Evolutionary conservation across 2,888 invertebrate genomes (phyloP), one percentile per base, ranked within the genome.

Genomic region (Limnephilus rhombicus): DNA sequence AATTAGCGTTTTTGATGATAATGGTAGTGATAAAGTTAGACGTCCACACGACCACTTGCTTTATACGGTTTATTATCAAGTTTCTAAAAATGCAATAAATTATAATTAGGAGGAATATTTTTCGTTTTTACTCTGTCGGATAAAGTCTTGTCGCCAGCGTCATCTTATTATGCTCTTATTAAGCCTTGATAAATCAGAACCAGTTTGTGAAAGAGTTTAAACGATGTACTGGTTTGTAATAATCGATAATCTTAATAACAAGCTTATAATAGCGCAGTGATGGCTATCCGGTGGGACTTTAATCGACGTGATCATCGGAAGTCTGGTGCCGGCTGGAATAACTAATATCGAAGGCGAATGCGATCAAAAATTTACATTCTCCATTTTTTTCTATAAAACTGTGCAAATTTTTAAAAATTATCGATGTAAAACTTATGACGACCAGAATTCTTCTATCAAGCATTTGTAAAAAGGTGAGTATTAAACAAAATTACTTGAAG

Each of bases 231-330:
- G 68, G 68, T 68, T 68, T 68, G n/a, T 68, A 68, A 68, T 68
- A 68, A 68, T 68, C 68, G 68, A 68, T n/a, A 68, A 68, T 68
- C 68, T 68, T 24, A 53, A 18, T 68, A 68, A 68, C 68, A 68
- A 68, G 83, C 31, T 34, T 83, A 68, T 68, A 68, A 68, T 68
- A 68, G 68, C 68, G 7, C 29, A n/a, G 53, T 86, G 86, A 53
- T 45, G 24, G 86, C 31, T 80, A 80, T 89, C 89, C 89, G 89
- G 68, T 89, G 80, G 80, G 37, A 53, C 89, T 68, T 34, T 31
- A 89, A 31, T 80, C 80, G 68, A 29, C 68, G 37, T 80, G 29
- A 80, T 89, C 37, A 80, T 80, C 89, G 80, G 89, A 89, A 49
- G 68, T 89, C 88, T 37, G 68, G 80, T 80, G 80, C 89, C 68